Evolutionary conservation across 2,888 invertebrate genomes (phyloP), one percentile per base, ranked within the genome.

Genomic region (Drosophila subquinaria): DNA sequence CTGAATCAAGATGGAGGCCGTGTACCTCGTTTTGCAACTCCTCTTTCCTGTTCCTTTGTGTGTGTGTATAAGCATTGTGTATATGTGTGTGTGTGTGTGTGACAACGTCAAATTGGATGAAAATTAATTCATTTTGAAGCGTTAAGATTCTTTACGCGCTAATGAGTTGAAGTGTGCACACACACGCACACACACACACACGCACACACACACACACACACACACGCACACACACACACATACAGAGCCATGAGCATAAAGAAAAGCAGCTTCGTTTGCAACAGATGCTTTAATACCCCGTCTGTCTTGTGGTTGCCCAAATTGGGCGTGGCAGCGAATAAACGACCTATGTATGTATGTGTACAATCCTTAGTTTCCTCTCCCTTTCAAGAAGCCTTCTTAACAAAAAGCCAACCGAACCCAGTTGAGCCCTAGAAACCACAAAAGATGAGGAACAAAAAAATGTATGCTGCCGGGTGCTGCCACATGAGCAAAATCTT

Each of bases 61-160:
- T 20, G 35, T 15, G 35, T 57, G 35, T 55, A 13, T 35, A 27
- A 38, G 5, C 5, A 6, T 27, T 45, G 20, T 13, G 10, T 27
- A 15, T 27, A 27, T 35, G 35, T 23, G 20, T 17, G 36, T 35
- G 50, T 36, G 47, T 70, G 72, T 56, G 63, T 63, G 77, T 63
- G 75, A 77, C 87, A 73, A 71, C 74, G 72, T 62, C 84, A 86
- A 86, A 83, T 81, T 83, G 87, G 84, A 88, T 85, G 81, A 85
- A 81, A 85, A 85, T 85, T 88, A 88, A 85, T 88, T 88, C 88
- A 85, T 88, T 85, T 88, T 88, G 82, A 85, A 85, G 85, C 84
- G 78, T 78, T 78, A 79, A 79, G 72, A 76, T 78, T 75, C 79
- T 65, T 88, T 73, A 76, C 76, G 76, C 79, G 76, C 83, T 85